Evolutionary conservation across 92 coral and sea anemone species (phyloP).

Genomic region (Isaurus tuberculatus): DNA sequence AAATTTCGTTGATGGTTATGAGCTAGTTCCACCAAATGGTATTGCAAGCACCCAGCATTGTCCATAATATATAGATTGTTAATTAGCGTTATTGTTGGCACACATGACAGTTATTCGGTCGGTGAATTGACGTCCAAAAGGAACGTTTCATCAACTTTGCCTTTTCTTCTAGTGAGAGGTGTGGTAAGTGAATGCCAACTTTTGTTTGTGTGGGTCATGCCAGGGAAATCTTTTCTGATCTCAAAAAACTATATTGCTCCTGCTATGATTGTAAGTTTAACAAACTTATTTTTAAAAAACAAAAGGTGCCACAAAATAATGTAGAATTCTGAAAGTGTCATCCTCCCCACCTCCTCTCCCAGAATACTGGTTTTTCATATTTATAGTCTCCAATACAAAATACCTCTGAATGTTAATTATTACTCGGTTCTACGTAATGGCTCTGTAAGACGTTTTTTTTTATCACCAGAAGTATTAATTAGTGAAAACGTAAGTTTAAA

Average conservation of each 20-base stretch:
- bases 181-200: constrained; percentile 62
- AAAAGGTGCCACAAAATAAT: too few relatives aligned
- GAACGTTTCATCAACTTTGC: constrained; percentile 67
- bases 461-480: too few relatives aligned
- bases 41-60: constrained; percentile 18
- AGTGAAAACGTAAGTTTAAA: too few relatives aligned
- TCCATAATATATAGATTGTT: constrained; percentile 43
- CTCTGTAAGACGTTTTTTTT: too few relatives aligned
- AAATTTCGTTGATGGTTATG: not conserved
- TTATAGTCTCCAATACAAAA: too few relatives aligned
- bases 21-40: constrained; percentile 4
- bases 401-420: too few relatives aligned
- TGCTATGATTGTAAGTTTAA: too few relatives aligned
- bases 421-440: too few relatives aligned
- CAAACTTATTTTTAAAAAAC: too few relatives aligned
- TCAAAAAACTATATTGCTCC: not conserved
- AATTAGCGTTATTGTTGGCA: constrained; percentile 72
- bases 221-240: not conserved
- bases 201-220: constrained; percentile 30
- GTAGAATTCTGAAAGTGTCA: too few relatives aligned
- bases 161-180: constrained; percentile 72
- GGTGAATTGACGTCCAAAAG: constrained; percentile 75
- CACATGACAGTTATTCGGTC: constrained; percentile 71
- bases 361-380: too few relatives aligned
- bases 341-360: too few relatives aligned